phyloP scores from a whole-genome alignment of 1,140 invertebrate species.

The Cydia strobilella region DNA sequence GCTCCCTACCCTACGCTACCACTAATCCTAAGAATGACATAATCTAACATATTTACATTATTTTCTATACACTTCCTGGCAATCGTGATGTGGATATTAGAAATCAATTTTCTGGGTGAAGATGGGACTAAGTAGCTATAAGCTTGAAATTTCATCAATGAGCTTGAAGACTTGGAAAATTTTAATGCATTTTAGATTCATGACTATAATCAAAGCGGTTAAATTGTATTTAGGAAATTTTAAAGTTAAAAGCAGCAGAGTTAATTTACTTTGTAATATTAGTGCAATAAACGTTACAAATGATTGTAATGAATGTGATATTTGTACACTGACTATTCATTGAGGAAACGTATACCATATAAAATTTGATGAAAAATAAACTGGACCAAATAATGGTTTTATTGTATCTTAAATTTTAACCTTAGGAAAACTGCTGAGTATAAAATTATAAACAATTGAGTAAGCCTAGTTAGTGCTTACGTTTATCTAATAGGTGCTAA shows the following conservation, averaged over 20 bases:
- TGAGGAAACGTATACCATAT: conserved; percentile 11
- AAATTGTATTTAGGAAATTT: not conserved
- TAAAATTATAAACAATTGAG: conserved; percentile 78
- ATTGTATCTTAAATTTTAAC: conserved; percentile 68
- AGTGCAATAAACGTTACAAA: not conserved
- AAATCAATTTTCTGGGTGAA: conserved; percentile 50
- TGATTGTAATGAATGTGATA: conserved; percentile 25
- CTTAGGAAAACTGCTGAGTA: conserved; percentile 75
- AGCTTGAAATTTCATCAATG: conserved; percentile 79
- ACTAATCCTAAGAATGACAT: conserved; percentile 66
- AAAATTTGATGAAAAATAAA: conserved; percentile 30
- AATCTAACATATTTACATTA: conserved; percentile 66
- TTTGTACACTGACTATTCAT: conserved; percentile 6
- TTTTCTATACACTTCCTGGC: conserved; percentile 76
- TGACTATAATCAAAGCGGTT: conserved; percentile 26
- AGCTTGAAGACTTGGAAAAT: conserved; percentile 45
- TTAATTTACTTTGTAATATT: conserved; percentile 11
- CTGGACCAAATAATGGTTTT: conserved; percentile 30
- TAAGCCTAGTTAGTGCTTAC: conserved; percentile 77
- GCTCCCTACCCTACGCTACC: conserved; percentile 67
- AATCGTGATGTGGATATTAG: conserved; percentile 45
- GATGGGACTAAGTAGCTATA: conserved; percentile 57
- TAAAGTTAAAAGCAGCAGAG: conserved; percentile 35
- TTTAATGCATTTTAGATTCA: conserved; percentile 32
- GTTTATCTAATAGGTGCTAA: conserved; percentile 73